phyloP scores from a whole-genome alignment of 2,888 invertebrate genomes.

The Plusia festucae region DNA sequence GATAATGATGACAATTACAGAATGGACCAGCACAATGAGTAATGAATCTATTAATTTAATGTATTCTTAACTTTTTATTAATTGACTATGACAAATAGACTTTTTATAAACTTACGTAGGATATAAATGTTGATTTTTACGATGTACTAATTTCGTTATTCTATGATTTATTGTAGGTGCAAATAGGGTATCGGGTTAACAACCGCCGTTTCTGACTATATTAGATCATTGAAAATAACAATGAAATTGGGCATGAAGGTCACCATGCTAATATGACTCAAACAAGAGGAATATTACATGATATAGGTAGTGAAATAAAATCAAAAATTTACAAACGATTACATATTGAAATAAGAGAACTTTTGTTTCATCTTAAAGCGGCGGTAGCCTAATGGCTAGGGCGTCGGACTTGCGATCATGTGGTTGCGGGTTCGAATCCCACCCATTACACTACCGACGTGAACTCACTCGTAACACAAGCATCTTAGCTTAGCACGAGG shows the following conservation, averaged over 20 bases:
- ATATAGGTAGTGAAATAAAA: neutral
- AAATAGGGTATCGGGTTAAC: slow-evolving; percentile 61
- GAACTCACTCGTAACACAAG: too few relatives aligned
- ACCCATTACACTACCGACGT: too few relatives aligned
- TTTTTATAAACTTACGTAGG: slow-evolving; percentile 11
- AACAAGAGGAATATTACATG: slow-evolving; percentile 25
- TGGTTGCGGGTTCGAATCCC: too few relatives aligned
- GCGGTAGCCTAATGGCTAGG: too few relatives aligned
- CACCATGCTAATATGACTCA: slow-evolving; percentile 28
- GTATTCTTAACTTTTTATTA: slow-evolving; percentile 27
- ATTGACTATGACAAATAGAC: slow-evolving; percentile 34
- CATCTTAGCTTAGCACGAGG: too few relatives aligned
- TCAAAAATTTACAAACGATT: neutral
- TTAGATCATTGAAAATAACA: slow-evolving; percentile 52
- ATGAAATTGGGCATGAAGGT: slow-evolving; percentile 49
- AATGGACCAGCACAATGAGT: slow-evolving; percentile 30
- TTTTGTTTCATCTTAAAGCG: too few relatives aligned
- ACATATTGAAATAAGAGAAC: too few relatives aligned
- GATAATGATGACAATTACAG: slow-evolving; percentile 34
- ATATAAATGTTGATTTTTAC: slow-evolving; percentile 16
- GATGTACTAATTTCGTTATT: slow-evolving; percentile 41
- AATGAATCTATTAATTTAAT: slow-evolving; percentile 29
- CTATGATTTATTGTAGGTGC: slow-evolving; percentile 38
- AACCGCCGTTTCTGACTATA: slow-evolving; percentile 58
- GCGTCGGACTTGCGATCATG: too few relatives aligned